These are phyloP conservation scores for Henricia sp. DNA, from an alignment of 53 echinoderm and acorn worm genomes.

Conservation along the genomic window DNA sequence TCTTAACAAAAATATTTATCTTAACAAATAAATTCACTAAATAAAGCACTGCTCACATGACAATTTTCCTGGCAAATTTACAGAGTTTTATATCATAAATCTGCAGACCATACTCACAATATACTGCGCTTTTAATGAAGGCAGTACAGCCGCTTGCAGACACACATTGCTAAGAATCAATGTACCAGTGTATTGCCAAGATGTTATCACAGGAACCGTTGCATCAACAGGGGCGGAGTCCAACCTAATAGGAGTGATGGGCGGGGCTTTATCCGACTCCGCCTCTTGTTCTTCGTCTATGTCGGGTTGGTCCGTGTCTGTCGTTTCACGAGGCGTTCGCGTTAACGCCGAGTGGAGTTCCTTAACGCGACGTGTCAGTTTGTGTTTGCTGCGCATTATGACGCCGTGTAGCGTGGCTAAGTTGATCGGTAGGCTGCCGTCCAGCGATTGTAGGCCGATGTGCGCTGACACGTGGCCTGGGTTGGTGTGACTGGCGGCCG, in stretches of 20 bases:
- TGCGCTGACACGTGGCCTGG: constrained; percentile 66
- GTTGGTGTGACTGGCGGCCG: constrained; percentile 63
- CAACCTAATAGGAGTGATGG: constrained; percentile 4
- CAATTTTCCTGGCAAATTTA: no score
- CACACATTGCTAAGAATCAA: constrained; percentile 61
- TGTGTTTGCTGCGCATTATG: constrained; percentile 80
- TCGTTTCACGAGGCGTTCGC: not conserved
- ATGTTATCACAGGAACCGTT: constrained; percentile 6
- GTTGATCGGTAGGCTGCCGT: constrained; percentile 80
- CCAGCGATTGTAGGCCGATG: constrained; percentile 65
- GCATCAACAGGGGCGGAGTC: constrained; percentile 19
- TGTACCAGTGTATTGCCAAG: constrained; percentile 30
- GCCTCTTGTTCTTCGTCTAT: not conserved
- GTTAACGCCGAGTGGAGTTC: constrained; percentile 67
- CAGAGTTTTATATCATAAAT: no score
- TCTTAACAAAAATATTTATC: no score
- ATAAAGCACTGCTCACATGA: no score
- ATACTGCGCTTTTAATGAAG: constrained; percentile 90
- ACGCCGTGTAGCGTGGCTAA: constrained; percentile 81
- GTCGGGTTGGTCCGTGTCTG: no score
- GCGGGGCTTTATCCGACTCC: not conserved
- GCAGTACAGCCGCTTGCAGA: constrained; percentile 79
- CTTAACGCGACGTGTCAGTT: constrained; percentile 77
- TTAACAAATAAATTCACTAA: no score
- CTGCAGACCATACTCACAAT: constrained; percentile 58